Conservation (phyloP, 2,113 vertebrate genomes). For the Eurystomus gularis region DNA sequence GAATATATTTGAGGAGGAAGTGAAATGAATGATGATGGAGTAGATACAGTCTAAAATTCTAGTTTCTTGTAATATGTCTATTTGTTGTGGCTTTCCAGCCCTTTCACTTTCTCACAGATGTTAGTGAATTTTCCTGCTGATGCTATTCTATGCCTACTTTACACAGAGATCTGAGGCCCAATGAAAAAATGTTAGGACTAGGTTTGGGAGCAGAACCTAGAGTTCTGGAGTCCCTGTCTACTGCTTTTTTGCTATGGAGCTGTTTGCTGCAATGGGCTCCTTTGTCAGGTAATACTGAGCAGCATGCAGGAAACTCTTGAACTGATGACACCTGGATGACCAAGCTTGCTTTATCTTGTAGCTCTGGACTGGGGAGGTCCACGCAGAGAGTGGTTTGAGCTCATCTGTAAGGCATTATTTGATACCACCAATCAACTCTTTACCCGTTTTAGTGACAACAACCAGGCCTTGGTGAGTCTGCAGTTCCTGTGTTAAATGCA, state of each 20-base stretch:
- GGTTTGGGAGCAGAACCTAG: neutral
- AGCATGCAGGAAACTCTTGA: neutral
- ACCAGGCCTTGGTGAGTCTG: conserved; percentile 90
- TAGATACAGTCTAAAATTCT: neutral
- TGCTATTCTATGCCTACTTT: neutral
- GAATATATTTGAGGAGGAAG: neutral
- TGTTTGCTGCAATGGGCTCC: neutral
- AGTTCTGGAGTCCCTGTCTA: neutral
- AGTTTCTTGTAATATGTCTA: neutral
- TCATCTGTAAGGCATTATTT: conserved; percentile 94
- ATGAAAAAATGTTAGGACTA: neutral
- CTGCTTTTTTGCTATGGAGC: neutral
- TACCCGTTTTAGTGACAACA: conserved; percentile 94
- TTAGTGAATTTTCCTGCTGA: neutral
- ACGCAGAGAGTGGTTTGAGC: conserved; percentile 96
- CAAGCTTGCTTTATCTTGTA: conserved; percentile 64
- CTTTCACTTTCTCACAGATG: neutral
- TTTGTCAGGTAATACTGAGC: neutral
- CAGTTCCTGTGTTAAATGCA: neutral
- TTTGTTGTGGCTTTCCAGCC: neutral
- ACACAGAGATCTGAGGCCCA: neutral
- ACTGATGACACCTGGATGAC: neutral
- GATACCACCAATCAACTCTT: conserved; percentile 95
- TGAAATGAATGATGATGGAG: neutral
- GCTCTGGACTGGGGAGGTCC: conserved; percentile 98